Base-by-base conservation (phyloP, 2,797 vertebrate genomes). In the Gallirallus australis region DNA sequence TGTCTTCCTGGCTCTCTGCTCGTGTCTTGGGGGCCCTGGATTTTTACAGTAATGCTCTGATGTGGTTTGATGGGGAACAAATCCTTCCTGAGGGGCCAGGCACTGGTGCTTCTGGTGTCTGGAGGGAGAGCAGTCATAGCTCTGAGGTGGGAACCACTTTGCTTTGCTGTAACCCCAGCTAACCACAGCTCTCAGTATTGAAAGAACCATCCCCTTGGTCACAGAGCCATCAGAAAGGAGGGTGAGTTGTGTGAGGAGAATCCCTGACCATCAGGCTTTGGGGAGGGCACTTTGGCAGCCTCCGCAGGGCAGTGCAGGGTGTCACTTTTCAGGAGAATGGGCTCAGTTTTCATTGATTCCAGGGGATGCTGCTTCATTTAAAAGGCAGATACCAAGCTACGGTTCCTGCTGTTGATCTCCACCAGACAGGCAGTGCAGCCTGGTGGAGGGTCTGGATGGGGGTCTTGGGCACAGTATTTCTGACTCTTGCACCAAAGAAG, bases 281-380 rank as follows among this genome's bases (percentile, higher is more conserved):
- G 27, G 28, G 56, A 79, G n/a, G 64, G 81, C 40, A 77, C 71
- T 70, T 84, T 86, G 89, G 57, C 83, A 94, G 70, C 28, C n/a
- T 79, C 56, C 7, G 2, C 39, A 50, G 61, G 57, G 61, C 57
- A 57, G 27, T n/a, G 5, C 16, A 71, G 33, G 71, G 93, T 97
- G 64, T 96, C 89, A 40, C 33, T 95, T 96, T 96, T 89, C 96
- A 91, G 78, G 61, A 85, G 68, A 70, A 60, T 45, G 68, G 68
- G 83, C 95, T 97, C 86, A 1, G 50, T 89, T 97, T 97, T 94
- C 96, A 75, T 75, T 70, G 53, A 65, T 92, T 77, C 64, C 6
- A 2, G 35, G 37, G 68, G 31, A 57, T 30, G 64, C 63, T 94
- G 48, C 81, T 93, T 94, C 39, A 95, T 96, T 95, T 96, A 89